Evolutionary conservation across 2,888 invertebrate genomes (phyloP), one percentile per base, ranked within the genome.

Genomic region (Urechis unicinctus): DNA sequence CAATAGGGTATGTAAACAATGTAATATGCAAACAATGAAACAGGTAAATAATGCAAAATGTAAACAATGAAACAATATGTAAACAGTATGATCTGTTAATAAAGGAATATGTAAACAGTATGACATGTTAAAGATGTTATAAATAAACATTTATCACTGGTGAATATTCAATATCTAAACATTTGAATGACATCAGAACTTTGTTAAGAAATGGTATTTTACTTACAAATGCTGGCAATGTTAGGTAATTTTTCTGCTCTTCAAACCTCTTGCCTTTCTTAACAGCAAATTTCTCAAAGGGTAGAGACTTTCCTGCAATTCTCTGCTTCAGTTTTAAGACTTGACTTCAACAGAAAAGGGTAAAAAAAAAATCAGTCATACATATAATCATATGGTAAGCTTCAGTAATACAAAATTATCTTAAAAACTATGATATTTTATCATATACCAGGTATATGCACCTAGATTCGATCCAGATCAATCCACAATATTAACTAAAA

Each of bases 271-370:
- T 85, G 46, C 91, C 85, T 66, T 91, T 90, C 71, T 86, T 88
- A n/a, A 90, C 85, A 47, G 89, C 88, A 79, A 95, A 96, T 78
- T 97, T 97, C 79, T 97, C 96, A 85, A 95, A 88, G 1, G 97
- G 96, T 62, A 97, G 80, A 0, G 95, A 95, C 79, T 96, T 96
- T 0, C 97, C 96, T 30, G 95, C 94, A 54, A 96, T 90, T 56
- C 89, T 84, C 72, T 93, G 90, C 69, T 91, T 91, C 77, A 86
- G 85, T 52, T 82, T 82, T 2, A 93, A 89, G 3, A 91, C 89
- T 66, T 86, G 84, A 65, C 88, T 89, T 74, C 26, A n/a, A 31
- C 22, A 17, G 21, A 46, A 30, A 29, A 36, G n/a, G 46, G 26
- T 6, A 13, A 41, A 22, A n/a, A 45, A 5, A 13, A 9, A 3